phyloP scores from a whole-genome alignment of 2,888 invertebrate genomes.

The Dynastes tityus region DNA sequence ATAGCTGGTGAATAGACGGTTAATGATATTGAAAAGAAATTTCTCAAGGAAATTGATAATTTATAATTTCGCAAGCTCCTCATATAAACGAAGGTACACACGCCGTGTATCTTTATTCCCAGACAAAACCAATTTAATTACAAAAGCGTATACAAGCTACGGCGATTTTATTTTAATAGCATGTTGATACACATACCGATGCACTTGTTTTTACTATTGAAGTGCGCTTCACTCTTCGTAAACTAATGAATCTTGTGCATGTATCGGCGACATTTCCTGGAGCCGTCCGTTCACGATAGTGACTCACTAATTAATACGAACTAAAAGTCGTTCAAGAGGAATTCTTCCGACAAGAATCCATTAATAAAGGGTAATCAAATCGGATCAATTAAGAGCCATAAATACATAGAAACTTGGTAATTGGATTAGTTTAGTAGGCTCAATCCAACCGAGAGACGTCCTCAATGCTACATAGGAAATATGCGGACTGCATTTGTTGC shows the following conservation, averaged over 20 bases:
- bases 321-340: conserved; percentile 18
- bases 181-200: too few relatives aligned
- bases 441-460: not conserved
- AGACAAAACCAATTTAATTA: too few relatives aligned
- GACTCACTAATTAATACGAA: conserved; percentile 30
- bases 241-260: conserved; percentile 4
- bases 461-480: not conserved
- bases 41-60: too few relatives aligned
- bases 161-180: too few relatives aligned
- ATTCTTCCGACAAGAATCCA: conserved; percentile 30
- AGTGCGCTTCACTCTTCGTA: not conserved
- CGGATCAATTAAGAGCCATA: not conserved
- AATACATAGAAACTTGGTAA: conserved; percentile 1
- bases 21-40: too few relatives aligned
- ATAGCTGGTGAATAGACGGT: too few relatives aligned
- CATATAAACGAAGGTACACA: too few relatives aligned
- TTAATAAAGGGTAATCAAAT: conserved; percentile 20
- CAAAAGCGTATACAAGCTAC: too few relatives aligned
- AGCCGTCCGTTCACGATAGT: not conserved
- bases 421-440: conserved; percentile 19
- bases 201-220: too few relatives aligned
- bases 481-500: conserved; percentile 1
- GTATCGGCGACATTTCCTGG: conserved; percentile 16
- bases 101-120: too few relatives aligned
- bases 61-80: too few relatives aligned